These are phyloP conservation scores for Lepidotrigona ventralis DNA, from an alignment of 1,140 invertebrate genomes.

Conservation along the genomic window DNA sequence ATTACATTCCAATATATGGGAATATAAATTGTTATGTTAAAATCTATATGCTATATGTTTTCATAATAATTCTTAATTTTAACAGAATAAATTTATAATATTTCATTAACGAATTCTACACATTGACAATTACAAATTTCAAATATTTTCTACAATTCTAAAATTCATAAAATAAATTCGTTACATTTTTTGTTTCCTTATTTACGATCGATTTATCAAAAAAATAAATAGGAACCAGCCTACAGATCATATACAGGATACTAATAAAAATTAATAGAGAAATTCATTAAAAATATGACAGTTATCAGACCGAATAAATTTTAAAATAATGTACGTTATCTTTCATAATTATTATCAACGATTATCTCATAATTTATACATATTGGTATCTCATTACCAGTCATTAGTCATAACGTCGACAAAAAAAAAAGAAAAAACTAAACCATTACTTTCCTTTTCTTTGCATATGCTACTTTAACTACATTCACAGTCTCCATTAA, in stretches of 20 bases:
- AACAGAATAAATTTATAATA: constrained; percentile 44
- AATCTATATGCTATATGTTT: background rate
- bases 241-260: constrained; percentile 75
- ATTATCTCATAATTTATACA: background rate
- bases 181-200: constrained; percentile 6
- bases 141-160: constrained; percentile 18
- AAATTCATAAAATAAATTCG: constrained; percentile 24
- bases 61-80: constrained; percentile 45
- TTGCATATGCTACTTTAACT: constrained; percentile 73
- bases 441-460: constrained; percentile 73
- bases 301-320: constrained; percentile 19
- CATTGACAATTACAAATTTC: constrained; percentile 4
- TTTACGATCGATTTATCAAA: constrained; percentile 41
- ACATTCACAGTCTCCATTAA: constrained; percentile 82
- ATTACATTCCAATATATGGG: constrained; percentile 28
- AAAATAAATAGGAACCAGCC: constrained; percentile 70
- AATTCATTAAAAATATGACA: constrained; percentile 53
- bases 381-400: constrained; percentile 87
- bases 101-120: constrained; percentile 55
- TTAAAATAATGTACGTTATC: constrained; percentile 83
- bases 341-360: background rate
- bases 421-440: constrained; percentile 73
- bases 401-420: constrained; percentile 68
- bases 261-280: constrained; percentile 17
- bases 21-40: constrained; percentile 24